Base-by-base conservation (phyloP, 2,888 invertebrate genomes). In the Arenicola marina region DNA sequence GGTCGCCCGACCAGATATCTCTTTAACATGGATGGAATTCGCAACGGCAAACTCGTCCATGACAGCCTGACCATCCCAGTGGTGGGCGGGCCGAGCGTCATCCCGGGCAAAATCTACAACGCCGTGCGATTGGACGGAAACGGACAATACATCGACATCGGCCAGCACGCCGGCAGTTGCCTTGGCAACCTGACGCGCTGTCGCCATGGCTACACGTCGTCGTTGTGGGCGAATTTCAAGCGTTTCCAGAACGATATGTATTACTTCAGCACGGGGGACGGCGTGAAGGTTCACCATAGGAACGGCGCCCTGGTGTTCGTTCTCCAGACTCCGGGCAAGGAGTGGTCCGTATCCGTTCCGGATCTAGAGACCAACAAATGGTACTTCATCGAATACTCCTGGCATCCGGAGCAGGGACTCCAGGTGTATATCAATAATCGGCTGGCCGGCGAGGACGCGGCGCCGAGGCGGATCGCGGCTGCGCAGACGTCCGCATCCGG, bases 71-170 rank as follows among this genome's bases (percentile, higher is more conserved):
- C 66, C 21, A 67, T 76, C 31, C 63, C 58, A 1, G 65, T 73
- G 11, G 33, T 61, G n/a, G 77, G 77, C 2, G 60, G 66, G 38
- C 75, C 77, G 0, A 21, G 53, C 1, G 43, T 73, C 33, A 73
- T 75, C n/a, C 72, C 72, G 1, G 79, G 79, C n/a, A 70, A 72
- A 44, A 69, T 78, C 1, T 74, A 73, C 18, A 73, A 76, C 48
- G 81, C 80, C 3, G 48, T 82, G 21, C 58, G 68, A 4, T 71
- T 82, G 15, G 70, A 72, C 51, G 79, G 78, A 3, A 65, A 66
- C n/a, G 65, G 67, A 28, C 81, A 81, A 66, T 81, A 78, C 51
- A 61, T 80, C 7, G 78, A 81, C 65, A 56, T 81, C 2, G 80
- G 80, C 4, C 61, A 68, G 2, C 73, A 73, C 18, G 53, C 57